These are phyloP conservation scores for Narcine bancroftii DNA, from an alignment of 2,113 vertebrate species.

Conservation along the genomic window DNA sequence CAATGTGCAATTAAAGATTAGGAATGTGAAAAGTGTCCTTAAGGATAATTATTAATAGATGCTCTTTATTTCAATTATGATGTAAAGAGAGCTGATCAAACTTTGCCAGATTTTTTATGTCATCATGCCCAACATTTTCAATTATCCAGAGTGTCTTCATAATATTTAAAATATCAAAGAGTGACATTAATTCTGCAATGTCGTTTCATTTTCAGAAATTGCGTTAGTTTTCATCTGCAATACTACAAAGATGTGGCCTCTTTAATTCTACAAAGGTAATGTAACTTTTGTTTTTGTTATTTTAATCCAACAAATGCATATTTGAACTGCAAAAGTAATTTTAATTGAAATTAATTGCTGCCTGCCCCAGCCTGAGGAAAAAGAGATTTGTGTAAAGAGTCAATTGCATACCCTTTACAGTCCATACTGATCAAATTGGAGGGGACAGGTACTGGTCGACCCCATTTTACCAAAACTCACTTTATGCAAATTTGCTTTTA, in stretches of 20 bases:
- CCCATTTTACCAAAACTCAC: too few species aligned
- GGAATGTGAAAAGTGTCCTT: background rate
- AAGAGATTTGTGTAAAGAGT: background rate
- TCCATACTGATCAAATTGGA: background rate
- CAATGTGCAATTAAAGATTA: background rate
- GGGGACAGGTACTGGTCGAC: too few species aligned
- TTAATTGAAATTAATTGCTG: background rate
- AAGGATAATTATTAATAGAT: background rate
- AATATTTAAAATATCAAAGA: background rate
- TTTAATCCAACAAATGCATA: background rate
- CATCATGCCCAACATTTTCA: background rate
- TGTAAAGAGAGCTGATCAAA: background rate
- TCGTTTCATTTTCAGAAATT: constrained; percentile 6
- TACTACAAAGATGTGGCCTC: background rate
- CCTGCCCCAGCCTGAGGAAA: background rate
- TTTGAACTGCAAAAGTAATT: background rate
- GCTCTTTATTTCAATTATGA: background rate
- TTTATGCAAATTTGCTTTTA: too few species aligned
- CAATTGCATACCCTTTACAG: background rate
- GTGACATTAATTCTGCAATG: background rate
- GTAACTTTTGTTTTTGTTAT: background rate
- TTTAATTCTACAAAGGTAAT: background rate
- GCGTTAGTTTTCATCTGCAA: background rate
- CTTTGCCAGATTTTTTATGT: background rate
- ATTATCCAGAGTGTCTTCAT: background rate